A percentile compares a stretch with the other conserved stretches of the same genome.
Evolutionary conservation across 2,888 invertebrate genomes (phyloP).

Genomic region (Chymomyza procnemis): DNA sequence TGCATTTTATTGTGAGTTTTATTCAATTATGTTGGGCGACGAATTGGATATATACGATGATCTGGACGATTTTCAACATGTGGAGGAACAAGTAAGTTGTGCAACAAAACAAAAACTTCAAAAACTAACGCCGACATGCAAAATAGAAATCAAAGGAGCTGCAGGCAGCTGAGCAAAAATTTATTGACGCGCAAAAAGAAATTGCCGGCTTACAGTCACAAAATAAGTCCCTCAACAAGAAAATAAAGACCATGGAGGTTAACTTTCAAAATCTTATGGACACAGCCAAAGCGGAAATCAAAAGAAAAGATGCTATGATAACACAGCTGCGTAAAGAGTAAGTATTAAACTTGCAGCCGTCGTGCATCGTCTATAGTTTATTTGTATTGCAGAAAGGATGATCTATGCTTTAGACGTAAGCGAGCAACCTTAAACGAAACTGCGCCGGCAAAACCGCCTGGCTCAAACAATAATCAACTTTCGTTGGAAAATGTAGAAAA

Average conservation of each 20-base stretch:
- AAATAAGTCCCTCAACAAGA: slow-evolving; percentile 61
- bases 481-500: background rate
- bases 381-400: slow-evolving; percentile 64
- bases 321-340: slow-evolving; percentile 73
- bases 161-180: slow-evolving; percentile 60
- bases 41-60: slow-evolving; percentile 74
- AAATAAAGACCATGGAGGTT: slow-evolving; percentile 64
- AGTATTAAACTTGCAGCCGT: slow-evolving; percentile 29
- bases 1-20: background rate
- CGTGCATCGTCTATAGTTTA: background rate
- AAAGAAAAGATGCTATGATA: slow-evolving; percentile 72
- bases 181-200: slow-evolving; percentile 46
- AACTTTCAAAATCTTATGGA: slow-evolving; percentile 74
- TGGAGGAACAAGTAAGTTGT: slow-evolving; percentile 63
- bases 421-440: slow-evolving; percentile 17
- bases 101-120: background rate
- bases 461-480: background rate
- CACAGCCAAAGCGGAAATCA: slow-evolving; percentile 74
- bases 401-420: slow-evolving; percentile 74
- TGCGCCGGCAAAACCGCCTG: background rate
- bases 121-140: background rate
- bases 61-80: slow-evolving; percentile 72
- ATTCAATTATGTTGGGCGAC: slow-evolving; percentile 27
- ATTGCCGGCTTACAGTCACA: slow-evolving; percentile 53
- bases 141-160: slow-evolving; percentile 70